Evolutionary conservation across 30 jellyfish, hydroid and myxozoan species (phyloP).

Genomic region (Aurelia sp.): DNA sequence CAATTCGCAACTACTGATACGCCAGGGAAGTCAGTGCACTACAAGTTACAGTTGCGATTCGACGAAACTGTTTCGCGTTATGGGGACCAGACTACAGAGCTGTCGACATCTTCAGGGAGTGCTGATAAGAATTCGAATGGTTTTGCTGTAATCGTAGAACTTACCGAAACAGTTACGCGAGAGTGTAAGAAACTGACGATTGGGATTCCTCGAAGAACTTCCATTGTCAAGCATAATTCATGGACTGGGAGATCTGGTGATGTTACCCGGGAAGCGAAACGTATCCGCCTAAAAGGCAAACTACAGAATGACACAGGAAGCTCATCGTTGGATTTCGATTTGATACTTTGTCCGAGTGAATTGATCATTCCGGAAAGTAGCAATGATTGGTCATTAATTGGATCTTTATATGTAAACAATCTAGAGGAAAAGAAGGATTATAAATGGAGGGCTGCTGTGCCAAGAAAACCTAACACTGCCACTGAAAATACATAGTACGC

Average conservation of each 20-base stretch:
- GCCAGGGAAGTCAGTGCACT: slow-evolving; percentile 55
- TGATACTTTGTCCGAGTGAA: slow-evolving; percentile 71
- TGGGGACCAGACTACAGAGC: not conserved
- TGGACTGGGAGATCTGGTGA: slow-evolving; percentile 45
- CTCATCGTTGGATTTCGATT: slow-evolving; percentile 33
- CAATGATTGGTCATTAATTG: slow-evolving; percentile 49
- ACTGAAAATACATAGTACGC: no score
- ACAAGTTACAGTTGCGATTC: slow-evolving; percentile 47
- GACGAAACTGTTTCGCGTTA: not conserved
- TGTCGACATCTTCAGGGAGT: slow-evolving; percentile 25
- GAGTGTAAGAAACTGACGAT: slow-evolving; percentile 29
- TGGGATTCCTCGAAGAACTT: slow-evolving; percentile 52
- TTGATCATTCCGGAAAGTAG: slow-evolving; percentile 55
- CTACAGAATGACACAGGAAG: not conserved
- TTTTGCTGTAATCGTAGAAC: slow-evolving; percentile 17
- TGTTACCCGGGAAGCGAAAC: slow-evolving; percentile 14
- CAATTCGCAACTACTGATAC: slow-evolving; percentile 62
- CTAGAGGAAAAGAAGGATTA: slow-evolving; percentile 36
- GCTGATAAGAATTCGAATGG: slow-evolving; percentile 2
- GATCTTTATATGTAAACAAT: slow-evolving; percentile 47
- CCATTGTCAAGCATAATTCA: slow-evolving; percentile 30
- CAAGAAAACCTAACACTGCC: not conserved
- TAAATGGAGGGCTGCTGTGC: slow-evolving; percentile 77
- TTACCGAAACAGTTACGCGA: slow-evolving; percentile 45
- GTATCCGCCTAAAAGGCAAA: slow-evolving; percentile 44